Conservation (phyloP, 2,888 invertebrate species). For the Blomia tropicalis region DNA sequence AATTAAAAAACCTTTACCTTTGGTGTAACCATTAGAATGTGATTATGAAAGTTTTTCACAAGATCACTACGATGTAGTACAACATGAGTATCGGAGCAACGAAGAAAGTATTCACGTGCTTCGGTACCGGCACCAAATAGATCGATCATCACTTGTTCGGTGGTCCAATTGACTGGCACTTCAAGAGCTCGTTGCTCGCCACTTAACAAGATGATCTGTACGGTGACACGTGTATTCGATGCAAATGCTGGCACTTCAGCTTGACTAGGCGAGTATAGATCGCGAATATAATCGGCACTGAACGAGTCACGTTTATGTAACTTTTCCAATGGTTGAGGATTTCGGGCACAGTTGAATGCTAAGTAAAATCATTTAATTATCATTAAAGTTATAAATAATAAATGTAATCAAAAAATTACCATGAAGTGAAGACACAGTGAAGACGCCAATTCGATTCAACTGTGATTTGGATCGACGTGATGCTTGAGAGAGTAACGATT, state of each 20-base stretch:
- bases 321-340: conserved; percentile 16
- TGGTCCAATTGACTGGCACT: conserved; percentile 16
- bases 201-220: not conserved
- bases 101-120: conserved; percentile 18
- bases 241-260: conserved; percentile 2
- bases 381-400: not conserved
- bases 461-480: conserved; percentile 86
- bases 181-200: conserved; percentile 17
- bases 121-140: not conserved
- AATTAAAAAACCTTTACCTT: not conserved
- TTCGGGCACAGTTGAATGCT: conserved; percentile 24
- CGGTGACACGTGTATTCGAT: not conserved
- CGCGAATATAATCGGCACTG: conserved; percentile 10
- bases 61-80: not conserved
- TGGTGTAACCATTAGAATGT: conserved; percentile 9
- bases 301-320: conserved; percentile 9
- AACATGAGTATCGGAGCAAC: not conserved
- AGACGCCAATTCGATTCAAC: conserved; percentile 83
- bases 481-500: conserved; percentile 84
- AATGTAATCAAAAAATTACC: not conserved
- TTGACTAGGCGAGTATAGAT: conserved; percentile 11
- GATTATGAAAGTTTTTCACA: not conserved
- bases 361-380: not conserved
- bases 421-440: conserved; percentile 93
- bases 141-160: conserved; percentile 15